Evolutionary conservation across 2,113 vertebrate species (phyloP).

Genomic region (Pterocles gutturalis): DNA sequence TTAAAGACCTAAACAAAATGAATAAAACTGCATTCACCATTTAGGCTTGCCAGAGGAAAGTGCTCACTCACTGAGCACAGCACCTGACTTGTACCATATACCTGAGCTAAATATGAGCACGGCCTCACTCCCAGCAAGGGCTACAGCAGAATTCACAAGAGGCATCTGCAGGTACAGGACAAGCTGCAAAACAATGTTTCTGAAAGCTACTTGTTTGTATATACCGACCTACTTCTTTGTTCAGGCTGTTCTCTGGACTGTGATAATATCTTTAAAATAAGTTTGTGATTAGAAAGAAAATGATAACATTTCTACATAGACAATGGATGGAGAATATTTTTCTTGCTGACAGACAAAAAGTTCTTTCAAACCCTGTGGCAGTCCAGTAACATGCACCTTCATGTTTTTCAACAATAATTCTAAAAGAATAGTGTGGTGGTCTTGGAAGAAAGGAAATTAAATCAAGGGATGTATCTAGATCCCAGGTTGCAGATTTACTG

Average conservation of each 20-base stretch:
- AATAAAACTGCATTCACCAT: not conserved
- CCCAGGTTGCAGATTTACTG: not conserved
- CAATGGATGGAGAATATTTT: not conserved
- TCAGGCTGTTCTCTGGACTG: not conserved
- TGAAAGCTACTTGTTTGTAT: slow-evolving; percentile 5
- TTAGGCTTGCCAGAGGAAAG: not conserved
- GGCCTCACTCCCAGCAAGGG: not conserved
- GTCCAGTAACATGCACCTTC: not conserved
- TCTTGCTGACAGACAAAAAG: not conserved
- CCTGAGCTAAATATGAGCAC: not conserved
- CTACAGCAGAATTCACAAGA: not conserved
- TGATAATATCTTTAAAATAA: not conserved
- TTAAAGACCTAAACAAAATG: not conserved
- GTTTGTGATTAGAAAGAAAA: not conserved
- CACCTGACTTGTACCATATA: not conserved
- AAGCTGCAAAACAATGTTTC: not conserved
- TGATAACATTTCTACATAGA: not conserved
- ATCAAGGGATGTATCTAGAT: not conserved
- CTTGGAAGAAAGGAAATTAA: not conserved
- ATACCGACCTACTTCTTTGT: not conserved
- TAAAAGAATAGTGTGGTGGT: not conserved
- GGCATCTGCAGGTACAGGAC: not conserved
- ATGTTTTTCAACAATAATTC: not conserved
- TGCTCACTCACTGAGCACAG: not conserved
- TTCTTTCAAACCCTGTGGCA: not conserved